A percentile compares a stretch with the other conserved stretches of the same genome.
These are phyloP conservation scores for Bos javanicus DNA, from an alignment of 2,113 vertebrate species.

Conservation along the genomic window DNA sequence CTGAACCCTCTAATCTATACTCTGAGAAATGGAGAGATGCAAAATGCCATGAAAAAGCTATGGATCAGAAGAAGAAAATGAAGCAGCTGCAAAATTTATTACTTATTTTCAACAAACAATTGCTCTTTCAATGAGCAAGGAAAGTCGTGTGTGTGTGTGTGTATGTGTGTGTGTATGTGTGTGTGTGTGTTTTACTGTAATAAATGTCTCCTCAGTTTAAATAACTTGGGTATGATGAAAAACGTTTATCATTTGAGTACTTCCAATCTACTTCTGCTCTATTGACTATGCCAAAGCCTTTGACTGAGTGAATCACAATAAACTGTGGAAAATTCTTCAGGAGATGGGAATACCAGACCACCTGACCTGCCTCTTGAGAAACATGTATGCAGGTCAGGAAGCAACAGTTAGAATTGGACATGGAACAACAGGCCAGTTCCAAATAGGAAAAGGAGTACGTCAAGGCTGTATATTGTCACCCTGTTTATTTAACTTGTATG, in stretches of 20 bases:
- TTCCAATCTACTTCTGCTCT: background rate
- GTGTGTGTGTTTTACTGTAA: background rate
- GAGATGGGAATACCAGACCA: no score
- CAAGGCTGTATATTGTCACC: no score
- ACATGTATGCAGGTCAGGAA: no score
- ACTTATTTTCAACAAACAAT: background rate
- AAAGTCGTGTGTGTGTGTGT: background rate
- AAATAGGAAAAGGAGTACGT: no score
- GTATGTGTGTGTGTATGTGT: no score
- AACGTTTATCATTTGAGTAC: background rate
- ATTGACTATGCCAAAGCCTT: no score
- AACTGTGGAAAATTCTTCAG: no score
- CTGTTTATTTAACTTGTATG: no score
- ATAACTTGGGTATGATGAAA: background rate
- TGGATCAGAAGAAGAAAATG: conserved; percentile 2
- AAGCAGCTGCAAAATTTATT: background rate
- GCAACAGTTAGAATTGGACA: no score
- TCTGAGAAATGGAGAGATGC: conserved; percentile 55
- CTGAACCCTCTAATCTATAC: background rate
- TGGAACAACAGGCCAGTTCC: no score
- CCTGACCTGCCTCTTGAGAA: no score
- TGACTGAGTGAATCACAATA: no score
- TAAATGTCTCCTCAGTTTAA: background rate
- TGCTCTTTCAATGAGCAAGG: background rate
- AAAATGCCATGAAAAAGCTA: conserved; percentile 56